A percentile compares a stretch with the other conserved stretches of the same genome.
Evolutionary conservation across 2,797 vertebrate genomes (phyloP).

Genomic region (Anas bahamensis): DNA sequence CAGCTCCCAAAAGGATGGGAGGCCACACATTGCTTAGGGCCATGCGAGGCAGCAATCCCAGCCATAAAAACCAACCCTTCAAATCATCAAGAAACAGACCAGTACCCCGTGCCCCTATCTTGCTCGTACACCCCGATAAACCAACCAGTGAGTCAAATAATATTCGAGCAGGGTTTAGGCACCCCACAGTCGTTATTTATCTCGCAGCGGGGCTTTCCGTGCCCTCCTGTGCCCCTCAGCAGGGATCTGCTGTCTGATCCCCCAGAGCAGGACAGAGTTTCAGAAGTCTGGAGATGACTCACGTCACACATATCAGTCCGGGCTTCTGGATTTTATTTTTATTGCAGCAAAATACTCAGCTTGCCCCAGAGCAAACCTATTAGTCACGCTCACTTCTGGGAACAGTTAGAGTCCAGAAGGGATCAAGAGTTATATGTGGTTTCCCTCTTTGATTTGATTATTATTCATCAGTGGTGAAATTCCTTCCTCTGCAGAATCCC

Average conservation of each 20-base stretch:
- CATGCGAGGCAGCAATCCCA: background rate
- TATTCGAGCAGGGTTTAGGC: background rate
- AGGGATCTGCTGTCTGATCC: background rate
- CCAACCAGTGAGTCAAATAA: background rate
- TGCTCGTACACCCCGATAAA: background rate
- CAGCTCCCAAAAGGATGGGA: background rate
- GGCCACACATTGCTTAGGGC: rapidly evolving
- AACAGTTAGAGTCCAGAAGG: slow-evolving; percentile 1
- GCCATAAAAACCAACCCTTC: background rate
- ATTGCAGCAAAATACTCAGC: slow-evolving; percentile 10
- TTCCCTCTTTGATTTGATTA: slow-evolving; percentile 26
- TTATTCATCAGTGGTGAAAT: slow-evolving; percentile 55
- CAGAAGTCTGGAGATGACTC: slow-evolving; percentile 39
- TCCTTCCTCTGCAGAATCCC: slow-evolving; percentile 17
- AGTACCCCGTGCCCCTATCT: background rate
- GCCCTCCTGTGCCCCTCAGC: background rate
- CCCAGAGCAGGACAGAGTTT: background rate
- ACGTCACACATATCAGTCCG: background rate
- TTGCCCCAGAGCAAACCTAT: slow-evolving; percentile 42
- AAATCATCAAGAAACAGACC: background rate
- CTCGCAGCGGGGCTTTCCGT: background rate
- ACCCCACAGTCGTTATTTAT: background rate
- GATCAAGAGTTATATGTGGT: slow-evolving; percentile 16
- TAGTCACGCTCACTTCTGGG: slow-evolving; percentile 43
- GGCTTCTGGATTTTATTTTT: slow-evolving; percentile 58